A percentile compares a stretch with the other conserved stretches of the same genome.
These are phyloP conservation scores for Galeopsomyia nigrocyanea DNA, from an alignment of 2,888 invertebrate species.

Conservation along the genomic window DNA sequence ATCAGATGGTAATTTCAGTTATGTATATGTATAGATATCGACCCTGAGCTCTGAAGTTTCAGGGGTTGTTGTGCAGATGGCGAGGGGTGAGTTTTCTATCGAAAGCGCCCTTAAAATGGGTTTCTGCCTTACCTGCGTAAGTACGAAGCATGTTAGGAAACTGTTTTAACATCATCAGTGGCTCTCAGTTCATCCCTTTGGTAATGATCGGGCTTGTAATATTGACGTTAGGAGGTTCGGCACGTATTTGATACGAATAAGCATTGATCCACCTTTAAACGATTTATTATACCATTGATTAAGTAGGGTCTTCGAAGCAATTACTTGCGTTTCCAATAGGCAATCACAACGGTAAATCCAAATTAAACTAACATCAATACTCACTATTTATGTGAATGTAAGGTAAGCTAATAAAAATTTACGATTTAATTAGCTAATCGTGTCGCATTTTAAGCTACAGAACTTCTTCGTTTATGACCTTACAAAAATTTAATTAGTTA, in stretches of 20 bases:
- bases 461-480: too few species aligned
- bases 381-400: slow-evolving; percentile 46
- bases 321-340: slow-evolving; percentile 47
- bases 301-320: slow-evolving; percentile 50
- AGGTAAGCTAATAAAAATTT: slow-evolving; percentile 27
- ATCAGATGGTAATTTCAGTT: too few species aligned
- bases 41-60: slow-evolving; percentile 28
- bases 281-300: slow-evolving; percentile 58
- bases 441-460: too few species aligned
- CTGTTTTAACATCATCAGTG: slow-evolving; percentile 54
- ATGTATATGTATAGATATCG: slow-evolving; percentile 16
- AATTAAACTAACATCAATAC: slow-evolving; percentile 45
- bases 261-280: slow-evolving; percentile 51
- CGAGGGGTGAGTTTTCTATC: slow-evolving; percentile 5
- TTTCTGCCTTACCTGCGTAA: slow-evolving; percentile 39
- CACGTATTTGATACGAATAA: slow-evolving; percentile 56
- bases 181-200: slow-evolving; percentile 51
- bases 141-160: slow-evolving; percentile 30
- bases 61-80: slow-evolving; percentile 31
- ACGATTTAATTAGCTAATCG: neutral
- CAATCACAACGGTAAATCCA: slow-evolving; percentile 51
- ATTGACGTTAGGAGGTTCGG: slow-evolving; percentile 53
- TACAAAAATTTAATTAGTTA: too few species aligned
- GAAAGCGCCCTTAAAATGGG: neutral
- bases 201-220: slow-evolving; percentile 1